These are phyloP conservation scores for Crenuchus spilurus DNA, from an alignment of 2,797 vertebrate species.

Conservation along the genomic window DNA sequence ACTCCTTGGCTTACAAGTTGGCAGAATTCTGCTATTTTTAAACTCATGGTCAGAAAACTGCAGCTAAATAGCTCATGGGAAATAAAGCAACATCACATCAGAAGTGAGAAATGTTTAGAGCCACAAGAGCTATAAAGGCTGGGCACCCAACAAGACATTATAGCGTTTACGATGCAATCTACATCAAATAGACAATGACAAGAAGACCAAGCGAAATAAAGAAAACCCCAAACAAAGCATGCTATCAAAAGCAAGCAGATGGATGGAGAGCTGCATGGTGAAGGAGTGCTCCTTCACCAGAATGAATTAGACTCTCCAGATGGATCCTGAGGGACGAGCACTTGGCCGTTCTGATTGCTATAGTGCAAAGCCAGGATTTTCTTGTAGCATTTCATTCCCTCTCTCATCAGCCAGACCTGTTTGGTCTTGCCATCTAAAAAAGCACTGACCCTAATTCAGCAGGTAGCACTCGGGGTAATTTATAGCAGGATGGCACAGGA, in stretches of 20 bases:
- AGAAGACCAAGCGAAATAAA: not conserved
- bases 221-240: not conserved
- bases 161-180: not conserved
- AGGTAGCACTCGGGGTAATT: slow-evolving; percentile 60
- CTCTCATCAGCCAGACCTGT: slow-evolving; percentile 38
- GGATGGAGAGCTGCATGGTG: not conserved
- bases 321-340: slow-evolving; percentile 9
- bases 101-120: too few relatives aligned
- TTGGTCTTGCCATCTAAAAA: slow-evolving; percentile 55
- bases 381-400: slow-evolving; percentile 28
- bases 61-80: too few relatives aligned
- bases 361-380: slow-evolving; percentile 32
- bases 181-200: not conserved
- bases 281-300: not conserved
- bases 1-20: too few relatives aligned
- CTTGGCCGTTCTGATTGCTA: slow-evolving; percentile 22
- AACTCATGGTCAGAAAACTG: too few relatives aligned
- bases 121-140: too few relatives aligned
- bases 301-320: not conserved
- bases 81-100: too few relatives aligned
- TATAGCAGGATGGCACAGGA: slow-evolving; percentile 54
- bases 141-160: not conserved
- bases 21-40: too few relatives aligned
- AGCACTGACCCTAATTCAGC: slow-evolving; percentile 63
- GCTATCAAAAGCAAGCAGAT: not conserved